These are phyloP conservation scores for Limnephilus lunatus DNA, from an alignment of 2,888 invertebrate species.

Conservation along the genomic window DNA sequence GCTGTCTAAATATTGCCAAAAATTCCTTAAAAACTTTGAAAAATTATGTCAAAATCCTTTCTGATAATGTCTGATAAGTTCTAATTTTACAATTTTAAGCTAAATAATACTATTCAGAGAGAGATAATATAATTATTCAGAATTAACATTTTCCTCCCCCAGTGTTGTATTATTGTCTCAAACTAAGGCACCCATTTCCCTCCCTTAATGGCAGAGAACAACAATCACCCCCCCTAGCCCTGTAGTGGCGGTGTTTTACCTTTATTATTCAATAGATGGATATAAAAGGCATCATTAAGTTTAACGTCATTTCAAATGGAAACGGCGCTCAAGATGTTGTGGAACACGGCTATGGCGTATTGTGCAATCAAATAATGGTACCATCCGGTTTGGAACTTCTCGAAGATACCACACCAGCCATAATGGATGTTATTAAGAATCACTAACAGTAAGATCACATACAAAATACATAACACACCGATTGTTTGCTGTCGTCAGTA, in stretches of 20 bases:
- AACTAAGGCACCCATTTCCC: constrained; percentile 28
- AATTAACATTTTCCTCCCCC: constrained; percentile 13
- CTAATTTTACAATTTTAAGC: not conserved
- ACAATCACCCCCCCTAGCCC: constrained; percentile 47
- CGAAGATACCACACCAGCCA: not conserved
- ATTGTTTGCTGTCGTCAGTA: no score
- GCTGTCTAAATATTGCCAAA: no score
- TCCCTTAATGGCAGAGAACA: constrained; percentile 53
- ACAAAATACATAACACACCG: no score
- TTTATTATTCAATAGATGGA: constrained; percentile 62
- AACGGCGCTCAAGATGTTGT: constrained; percentile 38
- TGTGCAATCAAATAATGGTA: constrained; percentile 36
- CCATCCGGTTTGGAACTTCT: not conserved
- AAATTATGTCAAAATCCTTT: no score
- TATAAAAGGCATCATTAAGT: constrained; percentile 53
- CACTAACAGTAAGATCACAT: no score
- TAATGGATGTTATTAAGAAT: not conserved
- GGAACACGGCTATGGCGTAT: constrained; percentile 14
- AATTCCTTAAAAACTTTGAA: no score
- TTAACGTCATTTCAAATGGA: constrained; percentile 52
- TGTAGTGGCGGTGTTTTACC: constrained; percentile 53
- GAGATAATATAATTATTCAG: not conserved
- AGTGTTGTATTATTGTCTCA: constrained; percentile 4
- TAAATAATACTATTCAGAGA: not conserved
- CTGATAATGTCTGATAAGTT: no score